Evolutionary conservation across 1,140 invertebrate genomes (phyloP).

Genomic region (Micrasema longulum): DNA sequence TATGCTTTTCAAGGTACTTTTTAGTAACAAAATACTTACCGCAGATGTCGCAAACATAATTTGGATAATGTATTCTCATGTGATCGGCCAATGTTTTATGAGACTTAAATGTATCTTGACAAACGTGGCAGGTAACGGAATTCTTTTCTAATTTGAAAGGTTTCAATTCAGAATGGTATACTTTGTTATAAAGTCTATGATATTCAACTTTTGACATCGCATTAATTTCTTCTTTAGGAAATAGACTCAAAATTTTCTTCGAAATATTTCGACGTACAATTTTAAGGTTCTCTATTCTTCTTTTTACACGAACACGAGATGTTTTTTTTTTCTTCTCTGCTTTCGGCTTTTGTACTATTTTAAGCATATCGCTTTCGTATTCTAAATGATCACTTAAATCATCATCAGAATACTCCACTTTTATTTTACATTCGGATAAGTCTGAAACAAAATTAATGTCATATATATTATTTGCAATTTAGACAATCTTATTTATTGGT

Average conservation of each 20-base stretch:
- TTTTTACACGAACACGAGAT: not conserved
- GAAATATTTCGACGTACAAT: conserved; percentile 24
- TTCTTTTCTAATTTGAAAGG: conserved; percentile 48
- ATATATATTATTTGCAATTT: not conserved
- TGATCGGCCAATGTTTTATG: conserved; percentile 48
- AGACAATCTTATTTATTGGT: too few species aligned
- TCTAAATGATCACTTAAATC: not conserved
- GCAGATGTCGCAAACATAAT: conserved; percentile 56
- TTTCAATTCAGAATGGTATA: conserved; percentile 17
- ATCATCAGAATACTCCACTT: not conserved
- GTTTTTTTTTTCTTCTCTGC: conserved; percentile 2
- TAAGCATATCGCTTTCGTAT: not conserved
- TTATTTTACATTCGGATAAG: not conserved
- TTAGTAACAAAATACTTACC: conserved; percentile 56
- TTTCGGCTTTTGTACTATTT: not conserved
- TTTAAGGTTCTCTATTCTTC: conserved; percentile 14
- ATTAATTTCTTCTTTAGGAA: conserved; percentile 11
- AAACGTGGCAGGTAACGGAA: conserved; percentile 46
- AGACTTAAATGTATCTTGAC: conserved; percentile 45
- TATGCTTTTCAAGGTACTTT: conserved; percentile 40
- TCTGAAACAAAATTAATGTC: not conserved
- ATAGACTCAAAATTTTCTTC: conserved; percentile 15
- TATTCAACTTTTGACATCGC: conserved; percentile 26
- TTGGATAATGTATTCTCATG: conserved; percentile 56
- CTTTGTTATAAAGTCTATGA: conserved; percentile 13